Evolutionary conservation across 2,113 vertebrate genomes (phyloP).

Genomic region (Peucedramus taeniatus): DNA sequence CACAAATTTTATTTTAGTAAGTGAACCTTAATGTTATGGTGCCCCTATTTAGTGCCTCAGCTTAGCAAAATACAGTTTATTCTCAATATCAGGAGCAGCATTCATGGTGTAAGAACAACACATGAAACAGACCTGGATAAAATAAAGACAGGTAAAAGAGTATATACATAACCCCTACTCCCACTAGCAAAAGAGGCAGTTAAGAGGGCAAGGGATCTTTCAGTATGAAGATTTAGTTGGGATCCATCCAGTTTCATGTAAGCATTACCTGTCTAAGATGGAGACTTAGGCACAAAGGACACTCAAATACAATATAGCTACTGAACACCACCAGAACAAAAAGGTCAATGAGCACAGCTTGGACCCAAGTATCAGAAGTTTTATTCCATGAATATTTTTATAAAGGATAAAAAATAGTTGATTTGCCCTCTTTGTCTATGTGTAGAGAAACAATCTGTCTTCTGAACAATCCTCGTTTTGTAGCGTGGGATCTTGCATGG

Average conservation of each 20-base stretch:
- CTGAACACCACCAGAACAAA: neutral
- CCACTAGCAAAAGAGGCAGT: neutral
- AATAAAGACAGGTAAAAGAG: neutral
- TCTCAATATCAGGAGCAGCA: neutral
- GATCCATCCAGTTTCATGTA: neutral
- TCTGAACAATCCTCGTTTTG: neutral
- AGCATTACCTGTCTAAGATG: neutral
- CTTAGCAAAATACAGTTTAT: neutral
- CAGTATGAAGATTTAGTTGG: neutral
- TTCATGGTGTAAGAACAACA: neutral
- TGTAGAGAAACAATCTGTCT: neutral
- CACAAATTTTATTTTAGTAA: neutral
- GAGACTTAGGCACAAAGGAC: neutral
- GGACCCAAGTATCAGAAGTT: neutral
- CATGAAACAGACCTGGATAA: neutral
- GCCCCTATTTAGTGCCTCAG: neutral
- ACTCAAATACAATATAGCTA: neutral
- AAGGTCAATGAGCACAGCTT: neutral
- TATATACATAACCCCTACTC: neutral
- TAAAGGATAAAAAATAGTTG: neutral
- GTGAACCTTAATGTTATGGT: neutral
- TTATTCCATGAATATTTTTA: neutral
- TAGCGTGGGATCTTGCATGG: accelerated
- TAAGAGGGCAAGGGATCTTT: neutral
- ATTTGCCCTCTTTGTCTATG: neutral